These are phyloP conservation scores for Acrossocheilus fasciatus DNA, from an alignment of 2,797 vertebrate genomes.

Conservation along the genomic window DNA sequence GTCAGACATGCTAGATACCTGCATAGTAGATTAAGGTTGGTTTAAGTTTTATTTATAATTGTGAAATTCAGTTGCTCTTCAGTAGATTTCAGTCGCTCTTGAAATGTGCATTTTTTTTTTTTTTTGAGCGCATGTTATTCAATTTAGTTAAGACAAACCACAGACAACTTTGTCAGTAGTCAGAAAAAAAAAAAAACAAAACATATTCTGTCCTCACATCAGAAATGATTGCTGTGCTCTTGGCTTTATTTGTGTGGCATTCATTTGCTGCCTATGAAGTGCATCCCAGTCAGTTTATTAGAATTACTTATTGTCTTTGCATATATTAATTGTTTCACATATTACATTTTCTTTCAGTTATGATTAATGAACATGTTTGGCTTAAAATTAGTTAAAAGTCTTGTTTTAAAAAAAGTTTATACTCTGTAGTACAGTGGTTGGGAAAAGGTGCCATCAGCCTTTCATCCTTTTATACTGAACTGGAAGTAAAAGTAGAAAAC, in stretches of 20 bases:
- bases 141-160: not conserved
- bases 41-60: not conserved
- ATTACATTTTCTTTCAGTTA: not conserved
- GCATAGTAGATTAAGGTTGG: not conserved
- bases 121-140: not conserved
- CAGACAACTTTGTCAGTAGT: not conserved
- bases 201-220: not conserved
- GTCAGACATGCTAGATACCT: not conserved
- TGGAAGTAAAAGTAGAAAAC: not conserved
- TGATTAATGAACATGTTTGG: not conserved
- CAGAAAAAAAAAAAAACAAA: not conserved
- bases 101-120: not conserved
- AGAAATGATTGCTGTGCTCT: not conserved
- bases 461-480: not conserved
- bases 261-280: not conserved
- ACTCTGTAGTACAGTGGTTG: constrained; percentile 2
- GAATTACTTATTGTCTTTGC: not conserved
- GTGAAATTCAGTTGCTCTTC: not conserved
- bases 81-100: not conserved
- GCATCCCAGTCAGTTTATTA: not conserved
- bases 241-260: not conserved
- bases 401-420: constrained; percentile 4
- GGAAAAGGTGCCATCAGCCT: constrained; percentile 31
- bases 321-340: not conserved
- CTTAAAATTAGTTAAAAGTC: not conserved